phyloP scores from a whole-genome alignment of 2,888 invertebrate species.

The Sabatieria punctata region DNA sequence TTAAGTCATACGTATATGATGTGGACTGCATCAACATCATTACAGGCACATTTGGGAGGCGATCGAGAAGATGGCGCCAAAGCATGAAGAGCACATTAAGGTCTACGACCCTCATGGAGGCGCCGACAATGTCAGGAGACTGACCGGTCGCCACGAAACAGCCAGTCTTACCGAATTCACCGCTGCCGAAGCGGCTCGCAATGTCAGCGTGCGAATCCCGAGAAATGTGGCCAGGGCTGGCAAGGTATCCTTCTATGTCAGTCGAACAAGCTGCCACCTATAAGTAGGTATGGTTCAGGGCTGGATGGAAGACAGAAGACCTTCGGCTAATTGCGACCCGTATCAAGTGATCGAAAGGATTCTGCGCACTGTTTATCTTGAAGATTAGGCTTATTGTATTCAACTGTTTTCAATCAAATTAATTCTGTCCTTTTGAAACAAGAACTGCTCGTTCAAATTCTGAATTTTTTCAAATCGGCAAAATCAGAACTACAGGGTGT shows the following conservation, averaged over 20 bases:
- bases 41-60: slow-evolving; percentile 1
- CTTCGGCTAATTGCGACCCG: no score
- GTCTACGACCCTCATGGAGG: slow-evolving; percentile 8
- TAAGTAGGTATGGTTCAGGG: slow-evolving; percentile 25
- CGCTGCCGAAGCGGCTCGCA: slow-evolving; percentile 3
- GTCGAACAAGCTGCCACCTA: neutral
- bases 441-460: no score
- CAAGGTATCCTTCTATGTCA: slow-evolving; percentile 1
- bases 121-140: slow-evolving; percentile 1
- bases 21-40: no score
- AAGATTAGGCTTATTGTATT: no score
- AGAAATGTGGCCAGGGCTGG: neutral
- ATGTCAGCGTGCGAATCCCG: slow-evolving; percentile 6
- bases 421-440: no score
- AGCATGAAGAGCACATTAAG: slow-evolving; percentile 3
- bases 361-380: slow-evolving; percentile 3
- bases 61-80: neutral
- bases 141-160: slow-evolving; percentile 7
- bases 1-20: no score
- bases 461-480: no score
- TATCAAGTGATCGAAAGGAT: slow-evolving; percentile 5
- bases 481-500: no score
- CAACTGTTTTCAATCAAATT: no score
- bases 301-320: slow-evolving; percentile 7
- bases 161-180: slow-evolving; percentile 1